These are phyloP conservation scores for Platysteira castanea DNA, from an alignment of 2,113 vertebrate species.

Conservation along the genomic window DNA sequence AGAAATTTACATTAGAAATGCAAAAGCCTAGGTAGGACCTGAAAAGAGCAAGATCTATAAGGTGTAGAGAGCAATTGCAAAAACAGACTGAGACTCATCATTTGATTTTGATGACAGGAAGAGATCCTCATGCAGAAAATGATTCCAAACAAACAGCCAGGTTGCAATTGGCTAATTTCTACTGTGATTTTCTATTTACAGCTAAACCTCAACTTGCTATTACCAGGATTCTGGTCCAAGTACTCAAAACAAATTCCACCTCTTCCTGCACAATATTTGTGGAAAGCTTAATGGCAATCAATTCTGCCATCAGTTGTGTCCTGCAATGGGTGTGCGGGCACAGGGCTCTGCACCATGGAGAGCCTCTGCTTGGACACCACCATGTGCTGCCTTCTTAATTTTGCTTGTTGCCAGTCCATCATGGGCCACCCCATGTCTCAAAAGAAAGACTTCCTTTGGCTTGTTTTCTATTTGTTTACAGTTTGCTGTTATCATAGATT, in stretches of 20 bases:
- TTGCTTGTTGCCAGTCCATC: not conserved
- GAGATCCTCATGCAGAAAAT: not conserved
- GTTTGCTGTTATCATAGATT: not conserved
- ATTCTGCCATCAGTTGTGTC: not conserved
- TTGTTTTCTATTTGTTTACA: not conserved
- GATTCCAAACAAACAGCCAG: not conserved
- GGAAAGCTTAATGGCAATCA: not conserved
- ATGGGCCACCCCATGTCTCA: not conserved
- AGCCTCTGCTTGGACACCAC: not conserved
- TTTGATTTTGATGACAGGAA: not conserved
- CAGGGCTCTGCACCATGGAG: not conserved
- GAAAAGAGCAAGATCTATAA: not conserved
- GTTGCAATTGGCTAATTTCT: not conserved
- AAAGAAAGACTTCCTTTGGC: not conserved
- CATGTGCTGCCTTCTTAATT: not conserved
- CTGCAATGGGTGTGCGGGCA: accelerated
- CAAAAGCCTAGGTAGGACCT: not conserved
- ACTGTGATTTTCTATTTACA: not conserved
- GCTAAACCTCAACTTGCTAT: not conserved
- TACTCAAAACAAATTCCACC: not conserved
- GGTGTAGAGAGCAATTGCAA: not conserved
- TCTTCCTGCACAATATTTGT: not conserved
- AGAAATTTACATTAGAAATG: not conserved
- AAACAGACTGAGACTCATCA: not conserved
- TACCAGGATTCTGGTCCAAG: not conserved